Conservation (phyloP, 2,888 invertebrate genomes). For the Thelaira solivaga region DNA sequence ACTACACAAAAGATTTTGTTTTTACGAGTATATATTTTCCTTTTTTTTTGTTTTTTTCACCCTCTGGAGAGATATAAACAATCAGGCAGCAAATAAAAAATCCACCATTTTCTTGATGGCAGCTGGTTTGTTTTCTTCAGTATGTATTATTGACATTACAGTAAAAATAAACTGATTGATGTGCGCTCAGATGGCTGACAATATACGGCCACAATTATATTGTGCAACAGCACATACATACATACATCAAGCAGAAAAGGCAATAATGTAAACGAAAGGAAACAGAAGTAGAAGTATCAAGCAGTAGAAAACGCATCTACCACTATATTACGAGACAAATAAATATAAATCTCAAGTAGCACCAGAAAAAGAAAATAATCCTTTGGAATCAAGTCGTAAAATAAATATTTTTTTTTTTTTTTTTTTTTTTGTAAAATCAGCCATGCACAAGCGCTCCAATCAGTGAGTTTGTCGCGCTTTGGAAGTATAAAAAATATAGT, state of each 20-base stretch:
- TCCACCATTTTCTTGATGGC: constrained; percentile 11
- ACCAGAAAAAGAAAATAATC: constrained; percentile 2
- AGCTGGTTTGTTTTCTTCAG: constrained; percentile 18
- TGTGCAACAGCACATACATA: constrained; percentile 9
- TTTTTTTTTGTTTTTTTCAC: neutral
- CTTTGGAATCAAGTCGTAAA: constrained; percentile 36
- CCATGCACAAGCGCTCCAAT: constrained; percentile 35
- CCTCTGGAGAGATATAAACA: constrained; percentile 20
- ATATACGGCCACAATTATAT: constrained; percentile 42
- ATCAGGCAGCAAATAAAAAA: constrained; percentile 20
- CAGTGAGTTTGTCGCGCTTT: constrained; percentile 17
- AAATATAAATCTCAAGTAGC: constrained; percentile 29
- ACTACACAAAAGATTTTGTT: neutral
- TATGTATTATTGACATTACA: constrained; percentile 51
- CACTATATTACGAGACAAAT: constrained; percentile 31
- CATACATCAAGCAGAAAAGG: constrained; percentile 25
- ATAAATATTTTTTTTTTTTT: constrained; percentile 35
- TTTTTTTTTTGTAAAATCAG: constrained; percentile 14
- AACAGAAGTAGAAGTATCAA: neutral
- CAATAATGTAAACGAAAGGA: neutral
- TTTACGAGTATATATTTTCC: no score
- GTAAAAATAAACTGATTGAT: constrained; percentile 56
- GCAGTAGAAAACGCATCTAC: neutral
- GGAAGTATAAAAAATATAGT: neutral
- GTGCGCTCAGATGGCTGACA: constrained; percentile 48